These are phyloP conservation scores for Bombus picipes DNA, from an alignment of 1,140 invertebrate genomes.

Conservation along the genomic window DNA sequence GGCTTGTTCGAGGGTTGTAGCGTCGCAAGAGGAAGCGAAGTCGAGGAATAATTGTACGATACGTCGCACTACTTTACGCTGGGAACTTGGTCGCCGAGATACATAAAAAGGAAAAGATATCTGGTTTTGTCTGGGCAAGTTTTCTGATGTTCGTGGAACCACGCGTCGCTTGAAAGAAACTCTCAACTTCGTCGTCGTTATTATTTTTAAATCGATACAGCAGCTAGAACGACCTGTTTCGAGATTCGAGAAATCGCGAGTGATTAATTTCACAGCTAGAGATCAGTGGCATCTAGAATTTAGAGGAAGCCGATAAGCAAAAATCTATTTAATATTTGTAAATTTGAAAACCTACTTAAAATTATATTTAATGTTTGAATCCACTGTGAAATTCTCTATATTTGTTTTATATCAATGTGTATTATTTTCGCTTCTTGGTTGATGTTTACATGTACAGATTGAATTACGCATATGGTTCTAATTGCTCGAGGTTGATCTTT, in stretches of 20 bases:
- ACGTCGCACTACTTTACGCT: background rate
- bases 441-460: background rate
- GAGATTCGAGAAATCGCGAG: no score
- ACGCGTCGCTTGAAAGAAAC: background rate
- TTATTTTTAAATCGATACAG: slow-evolving; percentile 1
- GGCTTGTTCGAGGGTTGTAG: background rate
- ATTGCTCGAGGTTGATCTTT: background rate
- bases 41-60: background rate
- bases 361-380: no score
- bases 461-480: background rate
- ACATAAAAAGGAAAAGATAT: slow-evolving; percentile 11
- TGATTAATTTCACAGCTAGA: no score
- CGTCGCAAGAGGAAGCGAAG: background rate
- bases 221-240: background rate
- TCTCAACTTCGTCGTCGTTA: background rate
- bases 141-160: background rate
- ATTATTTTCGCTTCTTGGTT: background rate
- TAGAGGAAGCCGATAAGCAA: no score
- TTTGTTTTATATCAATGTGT: no score
- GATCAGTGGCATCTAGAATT: no score
- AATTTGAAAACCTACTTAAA: no score
- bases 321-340: no score
- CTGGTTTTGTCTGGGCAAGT: background rate
- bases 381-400: background rate
- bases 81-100: background rate